phyloP scores from a whole-genome alignment of 2,113 vertebrate species.

The Epinephelus moara region DNA sequence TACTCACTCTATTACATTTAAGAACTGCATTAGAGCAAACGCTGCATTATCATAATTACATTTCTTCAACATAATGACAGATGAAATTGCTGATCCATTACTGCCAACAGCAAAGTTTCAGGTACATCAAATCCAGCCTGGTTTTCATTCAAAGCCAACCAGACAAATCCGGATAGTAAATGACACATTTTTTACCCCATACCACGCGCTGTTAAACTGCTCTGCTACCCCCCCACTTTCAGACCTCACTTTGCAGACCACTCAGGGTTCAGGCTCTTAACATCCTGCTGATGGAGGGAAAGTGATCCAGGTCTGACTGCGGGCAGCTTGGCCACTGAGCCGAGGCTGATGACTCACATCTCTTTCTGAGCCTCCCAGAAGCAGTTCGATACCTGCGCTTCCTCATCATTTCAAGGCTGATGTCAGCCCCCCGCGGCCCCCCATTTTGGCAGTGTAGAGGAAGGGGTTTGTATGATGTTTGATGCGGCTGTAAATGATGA shows the following conservation, averaged over 20 bases:
- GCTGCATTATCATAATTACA: slow-evolving; percentile 24
- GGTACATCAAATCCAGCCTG: slow-evolving; percentile 12
- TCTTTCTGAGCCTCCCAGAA: slow-evolving; percentile 54
- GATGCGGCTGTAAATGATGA: slow-evolving; percentile 40
- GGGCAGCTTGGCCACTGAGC: slow-evolving; percentile 61
- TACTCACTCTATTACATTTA: slow-evolving; percentile 13
- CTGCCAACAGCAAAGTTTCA: slow-evolving; percentile 31
- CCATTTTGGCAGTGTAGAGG: not conserved
- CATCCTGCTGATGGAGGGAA: slow-evolving; percentile 70
- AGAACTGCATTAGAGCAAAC: not conserved
- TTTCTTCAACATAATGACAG: slow-evolving; percentile 5
- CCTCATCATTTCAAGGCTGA: slow-evolving; percentile 47
- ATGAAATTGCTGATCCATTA: slow-evolving; percentile 19
- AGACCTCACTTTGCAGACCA: slow-evolving; percentile 57
- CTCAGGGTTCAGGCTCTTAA: slow-evolving; percentile 63
- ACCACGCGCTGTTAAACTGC: slow-evolving; percentile 30
- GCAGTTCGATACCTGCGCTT: slow-evolving; percentile 51
- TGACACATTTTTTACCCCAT: slow-evolving; percentile 33
- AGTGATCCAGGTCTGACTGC: slow-evolving; percentile 65
- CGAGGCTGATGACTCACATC: slow-evolving; percentile 63
- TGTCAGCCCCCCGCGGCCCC: slow-evolving; percentile 23
- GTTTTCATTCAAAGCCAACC: slow-evolving; percentile 24
- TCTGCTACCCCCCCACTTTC: slow-evolving; percentile 15
- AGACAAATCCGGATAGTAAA: slow-evolving; percentile 16
- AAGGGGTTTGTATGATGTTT: slow-evolving; percentile 30